phyloP scores from a whole-genome alignment of 2,888 invertebrate genomes.

The Stictocephala bisonia region DNA sequence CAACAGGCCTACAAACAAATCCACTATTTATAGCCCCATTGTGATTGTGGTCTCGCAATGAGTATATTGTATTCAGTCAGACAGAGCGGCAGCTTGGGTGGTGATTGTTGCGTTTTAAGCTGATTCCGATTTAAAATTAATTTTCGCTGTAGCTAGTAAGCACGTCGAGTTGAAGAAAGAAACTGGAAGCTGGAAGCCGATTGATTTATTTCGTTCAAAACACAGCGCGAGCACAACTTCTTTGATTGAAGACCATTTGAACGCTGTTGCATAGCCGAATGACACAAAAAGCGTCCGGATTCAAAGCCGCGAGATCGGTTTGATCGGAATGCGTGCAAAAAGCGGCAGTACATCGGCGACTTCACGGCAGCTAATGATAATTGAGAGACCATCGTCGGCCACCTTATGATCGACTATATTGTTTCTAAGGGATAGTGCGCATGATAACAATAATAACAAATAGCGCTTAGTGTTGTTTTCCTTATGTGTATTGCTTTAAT shows the following conservation, averaged over 20 bases:
- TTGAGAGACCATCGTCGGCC: not conserved
- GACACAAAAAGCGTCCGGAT: conserved; percentile 2
- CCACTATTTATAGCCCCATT: conserved; percentile 35
- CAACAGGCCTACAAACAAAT: conserved; percentile 8
- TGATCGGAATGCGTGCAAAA: not conserved
- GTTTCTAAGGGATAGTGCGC: not conserved
- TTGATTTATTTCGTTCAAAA: not conserved
- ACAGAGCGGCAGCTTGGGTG: conserved; percentile 30
- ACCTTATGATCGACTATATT: not conserved
- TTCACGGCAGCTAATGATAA: conserved; percentile 11
- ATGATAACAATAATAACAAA: not conserved
- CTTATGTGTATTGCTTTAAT: not conserved
- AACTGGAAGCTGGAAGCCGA: not conserved
- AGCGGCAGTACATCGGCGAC: not conserved
- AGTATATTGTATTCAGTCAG: conserved; percentile 33
- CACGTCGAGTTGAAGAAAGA: no score
- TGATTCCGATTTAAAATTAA: conserved; percentile 20
- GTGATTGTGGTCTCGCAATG: conserved; percentile 38
- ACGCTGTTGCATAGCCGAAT: conserved; percentile 7
- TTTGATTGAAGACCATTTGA: conserved; percentile 23
- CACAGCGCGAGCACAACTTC: not conserved
- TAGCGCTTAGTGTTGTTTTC: not conserved
- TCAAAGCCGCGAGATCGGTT: not conserved
- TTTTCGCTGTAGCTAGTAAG: conserved; percentile 11
- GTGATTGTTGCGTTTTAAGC: conserved; percentile 11